Percentiles rank a stretch among this genome's conserved stretches.
Evolutionary conservation across 2,113 vertebrate species (phyloP).

Genomic region (Poecilia latipinna): DNA sequence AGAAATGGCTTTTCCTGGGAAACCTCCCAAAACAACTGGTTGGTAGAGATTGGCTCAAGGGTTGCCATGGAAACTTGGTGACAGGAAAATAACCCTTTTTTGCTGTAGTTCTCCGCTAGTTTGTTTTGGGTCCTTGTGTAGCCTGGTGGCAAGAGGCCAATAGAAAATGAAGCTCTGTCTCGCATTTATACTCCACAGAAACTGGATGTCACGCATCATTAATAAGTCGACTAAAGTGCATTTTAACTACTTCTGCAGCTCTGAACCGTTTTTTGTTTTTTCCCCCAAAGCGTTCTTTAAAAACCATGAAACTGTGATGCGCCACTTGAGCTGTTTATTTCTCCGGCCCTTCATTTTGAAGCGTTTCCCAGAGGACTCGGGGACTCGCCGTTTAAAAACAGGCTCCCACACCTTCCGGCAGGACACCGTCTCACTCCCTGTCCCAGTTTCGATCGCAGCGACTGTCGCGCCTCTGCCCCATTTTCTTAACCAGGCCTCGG

Average conservation of each 20-base stretch:
- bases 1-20: no score
- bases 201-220: not conserved
- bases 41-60: not conserved
- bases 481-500: conserved; percentile 32
- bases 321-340: conserved; percentile 41
- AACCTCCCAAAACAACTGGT: not conserved
- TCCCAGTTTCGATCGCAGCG: conserved; percentile 48
- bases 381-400: conserved; percentile 21
- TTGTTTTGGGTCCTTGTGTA: not conserved
- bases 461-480: conserved; percentile 32
- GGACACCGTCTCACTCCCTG: conserved; percentile 46
- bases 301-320: not conserved
- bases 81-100: no score
- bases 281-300: not conserved
- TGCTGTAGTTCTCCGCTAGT: not conserved
- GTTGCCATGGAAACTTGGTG: no score
- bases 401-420: conserved; percentile 44
- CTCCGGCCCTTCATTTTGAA: conserved; percentile 35
- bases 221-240: not conserved
- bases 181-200: not conserved
- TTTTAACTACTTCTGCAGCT: not conserved
- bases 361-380: conserved; percentile 25
- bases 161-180: not conserved
- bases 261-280: not conserved
- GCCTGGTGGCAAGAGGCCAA: not conserved